Conservation (phyloP, 2,113 vertebrate genomes). For the Meles meles region DNA sequence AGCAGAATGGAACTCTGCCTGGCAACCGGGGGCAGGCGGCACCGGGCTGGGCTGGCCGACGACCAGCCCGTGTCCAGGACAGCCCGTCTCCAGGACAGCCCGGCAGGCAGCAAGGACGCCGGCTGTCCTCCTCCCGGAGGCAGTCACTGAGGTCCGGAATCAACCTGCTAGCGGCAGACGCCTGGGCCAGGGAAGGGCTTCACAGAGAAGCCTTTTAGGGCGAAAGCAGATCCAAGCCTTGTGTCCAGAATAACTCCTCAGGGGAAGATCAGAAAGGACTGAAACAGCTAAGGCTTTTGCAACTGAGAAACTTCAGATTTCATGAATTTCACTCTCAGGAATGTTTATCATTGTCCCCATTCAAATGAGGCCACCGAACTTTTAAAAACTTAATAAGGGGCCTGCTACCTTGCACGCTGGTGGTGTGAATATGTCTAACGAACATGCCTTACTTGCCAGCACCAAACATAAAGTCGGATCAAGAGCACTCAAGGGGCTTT, state of each 20-base stretch:
- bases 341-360: not conserved
- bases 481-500: not conserved
- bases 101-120: fast-evolving
- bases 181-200: not conserved
- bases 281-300: not conserved
- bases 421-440: not conserved
- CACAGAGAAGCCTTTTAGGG: not conserved
- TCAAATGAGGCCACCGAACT: not conserved
- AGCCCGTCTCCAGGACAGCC: not conserved
- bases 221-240: not conserved
- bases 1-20: not conserved
- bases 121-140: not conserved
- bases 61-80: not conserved
- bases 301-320: not conserved
- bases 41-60: fast-evolving
- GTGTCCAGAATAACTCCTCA: not conserved
- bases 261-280: not conserved
- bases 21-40: not conserved
- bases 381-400: not conserved
- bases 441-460: not conserved
- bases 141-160: not conserved
- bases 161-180: not conserved
- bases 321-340: not conserved
- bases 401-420: not conserved
- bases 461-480: not conserved